Evolutionary conservation across 2,113 vertebrate genomes (phyloP).

Genomic region (Sus scrofa): DNA sequence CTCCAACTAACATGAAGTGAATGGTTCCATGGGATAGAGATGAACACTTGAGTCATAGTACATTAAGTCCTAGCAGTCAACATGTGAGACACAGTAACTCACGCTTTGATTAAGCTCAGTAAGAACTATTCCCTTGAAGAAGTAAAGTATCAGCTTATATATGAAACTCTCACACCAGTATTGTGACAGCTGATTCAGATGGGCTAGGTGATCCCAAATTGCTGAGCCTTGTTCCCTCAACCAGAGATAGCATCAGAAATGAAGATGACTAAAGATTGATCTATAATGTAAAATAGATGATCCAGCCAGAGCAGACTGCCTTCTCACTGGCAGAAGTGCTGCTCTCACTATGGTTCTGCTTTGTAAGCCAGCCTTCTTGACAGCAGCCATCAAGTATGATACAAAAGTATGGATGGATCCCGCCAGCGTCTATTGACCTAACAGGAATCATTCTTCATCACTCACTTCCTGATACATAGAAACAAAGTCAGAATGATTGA

Average conservation of each 20-base stretch:
- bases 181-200: background rate
- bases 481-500: conserved; percentile 46
- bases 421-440: conserved; percentile 22
- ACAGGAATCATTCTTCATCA: conserved; percentile 45
- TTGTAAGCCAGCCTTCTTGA: background rate
- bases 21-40: background rate
- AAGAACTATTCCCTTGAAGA: conserved; percentile 44
- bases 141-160: background rate
- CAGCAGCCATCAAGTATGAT: background rate
- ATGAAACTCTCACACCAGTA: background rate
- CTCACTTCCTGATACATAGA: conserved; percentile 57
- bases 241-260: conserved; percentile 40
- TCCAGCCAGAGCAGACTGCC: background rate
- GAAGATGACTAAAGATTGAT: conserved; percentile 55
- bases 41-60: background rate
- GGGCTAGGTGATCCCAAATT: background rate
- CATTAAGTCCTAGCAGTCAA: background rate
- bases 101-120: background rate
- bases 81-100: background rate
- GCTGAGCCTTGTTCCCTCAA: conserved; percentile 54
- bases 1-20: background rate
- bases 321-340: background rate
- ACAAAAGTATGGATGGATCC: background rate
- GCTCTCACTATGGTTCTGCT: background rate
- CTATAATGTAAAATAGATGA: background rate